These are phyloP conservation scores for Bostrychus sinensis DNA, from an alignment of 2,113 vertebrate genomes.

Conservation along the genomic window DNA sequence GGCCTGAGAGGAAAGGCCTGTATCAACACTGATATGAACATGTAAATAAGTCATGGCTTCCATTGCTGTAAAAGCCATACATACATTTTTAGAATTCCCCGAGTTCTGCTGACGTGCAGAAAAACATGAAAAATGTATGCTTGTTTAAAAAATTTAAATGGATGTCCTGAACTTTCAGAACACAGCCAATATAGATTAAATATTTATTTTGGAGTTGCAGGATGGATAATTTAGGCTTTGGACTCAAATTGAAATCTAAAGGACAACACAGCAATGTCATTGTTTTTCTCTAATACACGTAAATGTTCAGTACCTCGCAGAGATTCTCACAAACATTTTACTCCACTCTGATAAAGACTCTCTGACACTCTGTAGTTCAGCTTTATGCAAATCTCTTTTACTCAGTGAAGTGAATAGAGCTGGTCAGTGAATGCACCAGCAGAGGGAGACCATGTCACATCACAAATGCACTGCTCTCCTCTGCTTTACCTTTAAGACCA, in stretches of 20 bases:
- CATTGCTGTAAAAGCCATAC: constrained; percentile 56
- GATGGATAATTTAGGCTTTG: constrained; percentile 45
- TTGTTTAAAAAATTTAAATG: constrained; percentile 79
- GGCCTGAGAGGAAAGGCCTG: constrained; percentile 40
- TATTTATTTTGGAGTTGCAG: constrained; percentile 69
- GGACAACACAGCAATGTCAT: constrained; percentile 21
- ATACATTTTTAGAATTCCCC: constrained; percentile 70
- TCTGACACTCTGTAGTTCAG: neutral
- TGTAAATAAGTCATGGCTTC: constrained; percentile 71
- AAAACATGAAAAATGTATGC: constrained; percentile 78
- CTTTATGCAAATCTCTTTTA: constrained; percentile 2
- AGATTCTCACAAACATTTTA: neutral
- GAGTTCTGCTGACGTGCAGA: constrained; percentile 73
- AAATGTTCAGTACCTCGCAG: neutral
- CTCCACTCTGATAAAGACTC: neutral
- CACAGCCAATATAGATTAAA: constrained; percentile 68
- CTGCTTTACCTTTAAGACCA: neutral
- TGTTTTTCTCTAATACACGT: neutral
- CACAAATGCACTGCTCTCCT: neutral
- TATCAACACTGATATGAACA: constrained; percentile 63
- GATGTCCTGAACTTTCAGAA: constrained; percentile 76
- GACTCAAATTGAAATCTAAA: constrained; percentile 7
- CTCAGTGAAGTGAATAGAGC: constrained; percentile 3
- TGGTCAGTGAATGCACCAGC: constrained; percentile 61
- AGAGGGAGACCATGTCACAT: constrained; percentile 71